Evolutionary conservation across 2,888 invertebrate genomes (phyloP).

Genomic region (Hirtodrosophila trivittata): DNA sequence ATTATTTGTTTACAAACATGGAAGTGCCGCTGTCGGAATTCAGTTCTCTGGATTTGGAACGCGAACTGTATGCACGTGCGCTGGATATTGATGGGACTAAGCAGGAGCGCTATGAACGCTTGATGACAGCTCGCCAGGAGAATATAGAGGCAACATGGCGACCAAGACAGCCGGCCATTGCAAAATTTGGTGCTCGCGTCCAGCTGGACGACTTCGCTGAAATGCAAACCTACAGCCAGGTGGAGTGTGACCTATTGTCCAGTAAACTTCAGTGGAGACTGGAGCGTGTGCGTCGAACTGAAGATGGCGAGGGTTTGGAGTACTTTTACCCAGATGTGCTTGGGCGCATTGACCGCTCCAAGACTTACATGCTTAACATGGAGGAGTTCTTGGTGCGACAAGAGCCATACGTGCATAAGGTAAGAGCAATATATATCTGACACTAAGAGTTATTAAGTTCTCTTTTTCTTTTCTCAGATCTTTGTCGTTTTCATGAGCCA

Average conservation of each 20-base stretch:
- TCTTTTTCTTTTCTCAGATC: slow-evolving; percentile 12
- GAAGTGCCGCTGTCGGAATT: slow-evolving; percentile 43
- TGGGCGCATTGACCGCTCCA: slow-evolving; percentile 12
- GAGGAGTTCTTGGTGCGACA: slow-evolving; percentile 47
- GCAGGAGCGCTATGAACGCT: slow-evolving; percentile 34
- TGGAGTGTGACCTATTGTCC: slow-evolving; percentile 17
- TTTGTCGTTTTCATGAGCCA: slow-evolving; percentile 38
- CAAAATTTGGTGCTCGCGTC: slow-evolving; percentile 31
- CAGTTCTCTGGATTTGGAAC: slow-evolving; percentile 39
- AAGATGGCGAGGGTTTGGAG: slow-evolving; percentile 35
- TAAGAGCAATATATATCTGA: too few relatives aligned
- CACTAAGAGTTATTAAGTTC: too few relatives aligned
- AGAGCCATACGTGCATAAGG: slow-evolving; percentile 50
- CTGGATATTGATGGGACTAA: slow-evolving; percentile 26
- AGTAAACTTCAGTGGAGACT: slow-evolving; percentile 38
- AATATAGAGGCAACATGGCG: background rate
- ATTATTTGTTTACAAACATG: slow-evolving; percentile 44
- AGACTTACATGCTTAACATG: slow-evolving; percentile 44
- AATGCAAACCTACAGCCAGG: slow-evolving; percentile 13
- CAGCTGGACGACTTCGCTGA: slow-evolving; percentile 40
- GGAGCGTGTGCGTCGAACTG: slow-evolving; percentile 29
- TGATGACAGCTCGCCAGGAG: slow-evolving; percentile 16
- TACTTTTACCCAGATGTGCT: slow-evolving; percentile 39
- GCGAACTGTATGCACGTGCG: slow-evolving; percentile 31
- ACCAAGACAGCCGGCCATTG: slow-evolving; percentile 3